Evolutionary conservation across 2,888 invertebrate genomes (phyloP), one percentile per base, ranked within the genome.

Genomic region (Acrobasis suavella): DNA sequence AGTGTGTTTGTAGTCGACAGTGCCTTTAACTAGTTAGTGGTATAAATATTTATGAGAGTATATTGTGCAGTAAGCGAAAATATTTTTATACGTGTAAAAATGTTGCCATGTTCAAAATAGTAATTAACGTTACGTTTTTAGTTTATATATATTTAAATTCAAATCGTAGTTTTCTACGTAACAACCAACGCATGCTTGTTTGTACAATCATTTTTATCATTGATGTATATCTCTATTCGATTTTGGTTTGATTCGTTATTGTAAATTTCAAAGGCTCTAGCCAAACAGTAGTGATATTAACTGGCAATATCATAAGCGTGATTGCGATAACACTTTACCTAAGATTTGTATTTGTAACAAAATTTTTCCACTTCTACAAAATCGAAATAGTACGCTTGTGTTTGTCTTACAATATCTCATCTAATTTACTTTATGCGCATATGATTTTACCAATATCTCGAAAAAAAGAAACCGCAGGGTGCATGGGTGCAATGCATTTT

Each of bases 1-100:
- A 93, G 92, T 92, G 92, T 91, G 91, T 91, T 91, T 91, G 92
- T 92, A 92, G 92, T 92, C 92, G 91, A 90, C 90, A 90, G 92
- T 92, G 92, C 92, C 92, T 92, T 91, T 86, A 85, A 83, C 83
- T 74, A 83, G 81, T 84, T 89, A 91, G 86, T 86, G 82, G 81
- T 85, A 79, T 81, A 78, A 69, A 76, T 86, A 91, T 91, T 90
- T 91, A 90, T 90, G 82, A 85, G 81, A 87, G 83, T 87, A 87
- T 89, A 89, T 86, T 83, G 83, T 80, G 83, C 82, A 87, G 81
- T 89, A 89, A 85, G 83, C 80, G 82, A 82, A 85, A 82, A 87
- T 91, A 91, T 91, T 92, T 92, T 91, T 92, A 86, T 91, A 91
- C 85, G 85, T 86, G 87, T 90, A 88, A 84, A 87, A 86, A 85